These are phyloP conservation scores for Sander vitreus DNA, from an alignment of 2,113 vertebrate species.

Conservation along the genomic window DNA sequence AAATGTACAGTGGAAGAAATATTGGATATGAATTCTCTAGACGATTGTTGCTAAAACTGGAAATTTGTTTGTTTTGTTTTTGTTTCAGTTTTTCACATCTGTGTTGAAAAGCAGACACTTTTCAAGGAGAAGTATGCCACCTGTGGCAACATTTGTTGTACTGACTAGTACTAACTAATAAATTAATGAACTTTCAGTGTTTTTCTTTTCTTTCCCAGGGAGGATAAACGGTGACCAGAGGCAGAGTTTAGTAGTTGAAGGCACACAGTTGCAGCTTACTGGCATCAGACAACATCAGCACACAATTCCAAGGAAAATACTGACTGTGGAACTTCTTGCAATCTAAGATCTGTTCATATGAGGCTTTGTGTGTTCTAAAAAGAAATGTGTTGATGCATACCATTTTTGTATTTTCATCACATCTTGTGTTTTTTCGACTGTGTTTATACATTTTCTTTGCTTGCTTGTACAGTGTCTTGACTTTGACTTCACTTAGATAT, in stretches of 20 bases:
- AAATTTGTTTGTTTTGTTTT: slow-evolving; percentile 20
- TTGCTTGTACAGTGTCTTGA: too few relatives aligned
- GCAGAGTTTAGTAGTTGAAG: background rate
- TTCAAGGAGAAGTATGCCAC: slow-evolving; percentile 35
- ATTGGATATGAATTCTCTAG: background rate
- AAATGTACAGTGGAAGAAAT: slow-evolving; percentile 29
- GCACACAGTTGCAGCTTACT: background rate
- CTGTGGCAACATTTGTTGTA: slow-evolving; percentile 7
- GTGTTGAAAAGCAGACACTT: slow-evolving; percentile 6
- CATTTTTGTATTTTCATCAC: background rate
- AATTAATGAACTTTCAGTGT: slow-evolving; percentile 5
- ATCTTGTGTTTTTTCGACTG: too few relatives aligned
- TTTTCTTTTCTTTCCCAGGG: background rate
- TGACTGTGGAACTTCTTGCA: background rate
- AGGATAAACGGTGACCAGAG: slow-evolving; percentile 12
- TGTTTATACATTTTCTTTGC: too few relatives aligned
- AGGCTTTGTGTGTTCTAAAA: background rate
- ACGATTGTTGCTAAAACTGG: background rate
- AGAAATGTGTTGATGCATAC: background rate
- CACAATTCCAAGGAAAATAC: background rate
- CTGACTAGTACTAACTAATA: background rate
- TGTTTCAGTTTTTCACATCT: background rate
- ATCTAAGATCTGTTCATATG: background rate
- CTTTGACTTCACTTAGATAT: background rate
- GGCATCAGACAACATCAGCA: background rate